Conservation (phyloP, 2,113 vertebrate genomes). For the Prochilodus magdalenae region DNA sequence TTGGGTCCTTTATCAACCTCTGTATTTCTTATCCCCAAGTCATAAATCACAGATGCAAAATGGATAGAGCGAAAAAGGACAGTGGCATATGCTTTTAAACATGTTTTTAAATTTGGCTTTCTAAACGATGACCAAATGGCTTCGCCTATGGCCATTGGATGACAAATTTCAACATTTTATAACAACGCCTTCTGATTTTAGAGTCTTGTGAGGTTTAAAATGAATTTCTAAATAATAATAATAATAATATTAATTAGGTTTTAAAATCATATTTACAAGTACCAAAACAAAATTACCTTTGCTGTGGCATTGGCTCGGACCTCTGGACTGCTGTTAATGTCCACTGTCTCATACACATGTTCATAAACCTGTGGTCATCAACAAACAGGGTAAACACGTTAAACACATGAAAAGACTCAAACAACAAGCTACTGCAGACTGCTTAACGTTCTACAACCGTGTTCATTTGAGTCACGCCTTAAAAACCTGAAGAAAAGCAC, state of each 20-base stretch:
- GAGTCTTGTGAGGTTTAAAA: no score
- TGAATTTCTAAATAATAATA: no score
- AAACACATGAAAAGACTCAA: constrained; percentile 16
- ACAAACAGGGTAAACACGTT: constrained; percentile 6
- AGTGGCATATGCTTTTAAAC: no score
- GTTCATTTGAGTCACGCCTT: neutral
- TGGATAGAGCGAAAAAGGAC: no score
- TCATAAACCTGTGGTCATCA: constrained; percentile 89
- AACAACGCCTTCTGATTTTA: no score
- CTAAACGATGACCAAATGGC: no score
- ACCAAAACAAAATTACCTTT: constrained; percentile 81
- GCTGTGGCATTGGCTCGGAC: constrained; percentile 97
- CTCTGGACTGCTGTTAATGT: constrained; percentile 97
- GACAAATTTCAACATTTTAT: no score
- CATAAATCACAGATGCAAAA: no score
- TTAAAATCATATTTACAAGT: no score
- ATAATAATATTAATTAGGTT: no score
- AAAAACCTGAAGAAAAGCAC: neutral
- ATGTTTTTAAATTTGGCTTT: no score
- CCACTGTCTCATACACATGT: constrained; percentile 98
- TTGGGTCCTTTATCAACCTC: neutral
- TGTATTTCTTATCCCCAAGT: no score
- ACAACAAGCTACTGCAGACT: neutral
- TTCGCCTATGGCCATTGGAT: constrained; percentile 26
- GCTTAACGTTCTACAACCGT: neutral